phyloP scores from a whole-genome alignment of 1,140 invertebrate genomes.

The Cyphomyrmex costatus region DNA sequence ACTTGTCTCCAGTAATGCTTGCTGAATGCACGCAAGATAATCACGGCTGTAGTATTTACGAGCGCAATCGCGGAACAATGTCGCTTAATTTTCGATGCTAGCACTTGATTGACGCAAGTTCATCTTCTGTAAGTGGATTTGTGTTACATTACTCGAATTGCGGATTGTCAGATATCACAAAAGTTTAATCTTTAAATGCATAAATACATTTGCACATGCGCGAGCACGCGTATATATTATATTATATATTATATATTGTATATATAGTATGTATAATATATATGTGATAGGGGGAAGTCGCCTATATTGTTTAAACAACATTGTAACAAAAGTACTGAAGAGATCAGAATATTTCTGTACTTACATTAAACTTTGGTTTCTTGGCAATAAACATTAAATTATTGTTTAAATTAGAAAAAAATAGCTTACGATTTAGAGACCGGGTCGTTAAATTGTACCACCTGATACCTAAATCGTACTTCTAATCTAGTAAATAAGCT shows the following conservation, averaged over 20 bases:
- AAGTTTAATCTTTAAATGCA: conserved; percentile 34
- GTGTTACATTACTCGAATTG: conserved; percentile 33
- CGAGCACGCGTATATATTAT: neutral
- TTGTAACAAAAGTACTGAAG: too few relatives aligned
- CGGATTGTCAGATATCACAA: neutral
- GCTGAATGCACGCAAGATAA: conserved; percentile 22
- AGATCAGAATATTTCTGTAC: too few relatives aligned
- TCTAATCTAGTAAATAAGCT: too few relatives aligned
- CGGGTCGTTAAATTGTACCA: too few relatives aligned
- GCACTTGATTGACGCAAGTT: conserved; percentile 32
- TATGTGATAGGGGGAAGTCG: too few relatives aligned
- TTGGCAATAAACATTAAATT: too few relatives aligned
- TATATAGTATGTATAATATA: neutral
- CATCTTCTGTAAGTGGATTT: conserved; percentile 26
- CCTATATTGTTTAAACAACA: too few relatives aligned
- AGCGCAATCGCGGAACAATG: conserved; percentile 31
- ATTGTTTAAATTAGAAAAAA: too few relatives aligned
- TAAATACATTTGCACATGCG: neutral
- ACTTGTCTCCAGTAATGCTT: conserved; percentile 24
- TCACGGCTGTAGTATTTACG: conserved; percentile 30
- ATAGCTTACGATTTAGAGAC: too few relatives aligned
- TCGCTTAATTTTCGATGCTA: conserved; percentile 38
- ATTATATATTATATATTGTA: neutral
- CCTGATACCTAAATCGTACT: too few relatives aligned
- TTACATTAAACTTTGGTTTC: too few relatives aligned